A percentile compares a stretch with the other conserved stretches of the same genome.
Evolutionary conservation across 2,797 vertebrate species (phyloP).

Genomic region (Buphagus erythrorhynchus): DNA sequence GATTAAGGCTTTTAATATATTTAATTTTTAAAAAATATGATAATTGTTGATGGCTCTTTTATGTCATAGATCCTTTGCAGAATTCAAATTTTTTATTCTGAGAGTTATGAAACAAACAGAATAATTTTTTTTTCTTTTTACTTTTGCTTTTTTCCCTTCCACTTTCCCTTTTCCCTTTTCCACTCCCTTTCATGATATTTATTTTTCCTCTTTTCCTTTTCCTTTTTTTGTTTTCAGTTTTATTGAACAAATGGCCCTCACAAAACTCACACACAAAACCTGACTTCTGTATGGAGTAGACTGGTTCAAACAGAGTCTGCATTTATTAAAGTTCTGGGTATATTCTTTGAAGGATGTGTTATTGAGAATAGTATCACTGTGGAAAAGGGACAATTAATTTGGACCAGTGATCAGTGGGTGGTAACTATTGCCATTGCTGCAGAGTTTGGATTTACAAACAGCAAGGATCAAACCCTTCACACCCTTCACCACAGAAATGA

Average conservation of each 20-base stretch:
- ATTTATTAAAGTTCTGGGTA: neutral
- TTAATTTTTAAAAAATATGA: neutral
- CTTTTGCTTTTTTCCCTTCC: neutral
- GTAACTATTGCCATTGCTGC: constrained; percentile 14
- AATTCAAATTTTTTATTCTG: neutral
- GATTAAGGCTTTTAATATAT: neutral
- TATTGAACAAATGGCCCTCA: neutral
- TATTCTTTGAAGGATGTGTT: constrained; percentile 37
- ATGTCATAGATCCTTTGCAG: neutral
- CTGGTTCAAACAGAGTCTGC: neutral
- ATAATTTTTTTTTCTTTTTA: neutral
- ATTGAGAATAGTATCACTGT: neutral
- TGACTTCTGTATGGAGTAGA: neutral
- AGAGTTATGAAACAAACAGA: neutral
- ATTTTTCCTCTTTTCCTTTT: neutral
- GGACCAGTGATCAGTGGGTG: neutral
- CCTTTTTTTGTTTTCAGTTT: neutral
- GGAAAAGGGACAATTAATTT: constrained; percentile 40
- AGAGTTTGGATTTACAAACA: constrained; percentile 42
- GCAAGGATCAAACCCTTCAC: constrained; percentile 53
- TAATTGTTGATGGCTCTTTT: neutral
- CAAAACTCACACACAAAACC: neutral
- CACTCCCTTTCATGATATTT: neutral
- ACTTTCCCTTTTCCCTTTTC: neutral
- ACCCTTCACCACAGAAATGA: constrained; percentile 42